Base-by-base conservation (phyloP, 2,797 vertebrate species). In the Manis javanica region DNA sequence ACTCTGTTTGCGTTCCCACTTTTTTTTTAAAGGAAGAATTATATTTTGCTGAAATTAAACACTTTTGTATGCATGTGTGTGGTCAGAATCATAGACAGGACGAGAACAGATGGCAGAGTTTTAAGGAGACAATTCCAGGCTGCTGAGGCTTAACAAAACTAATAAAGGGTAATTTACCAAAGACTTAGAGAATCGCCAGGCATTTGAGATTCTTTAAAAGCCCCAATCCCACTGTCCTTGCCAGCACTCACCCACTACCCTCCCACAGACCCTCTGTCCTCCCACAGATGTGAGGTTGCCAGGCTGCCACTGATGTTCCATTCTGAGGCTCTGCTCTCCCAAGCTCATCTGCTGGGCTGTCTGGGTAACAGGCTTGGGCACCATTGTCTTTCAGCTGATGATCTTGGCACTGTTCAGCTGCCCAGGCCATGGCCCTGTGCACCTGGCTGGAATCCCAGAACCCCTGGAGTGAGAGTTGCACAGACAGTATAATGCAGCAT, bases 141-240 rank as follows among this genome's bases (percentile, higher is more conserved):
- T 4, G 13, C 46, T 12, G 72, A 92, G 82, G 69, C 84, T 96
- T 96, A 95, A 92, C 95, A 96, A 91, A 93, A 74, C 93, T 91
- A 92, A 97, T 96, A 66, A 97, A 98, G 92, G 74, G 91, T 89
- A 97, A 97, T 97, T 97, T 97, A 89, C 83, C 87, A 84, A 94
- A 91, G 96, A 77, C 91, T 91, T 74, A 66, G 88, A 94, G 92
- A 96, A 86, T 88, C 97, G 93, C 23, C 1, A 77, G 91, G 59
- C 83, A 46, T 51, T 34, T 72, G 83, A 87, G 88, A 91, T 78
- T 55, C 34, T 87, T 89, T 61, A n/a, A n/a, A n/a, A n/a, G n/a
- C n/a, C n/a, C 69, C 42, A 53, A 51, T 14, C 69, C 51, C 89
- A 19, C 59, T 39, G 55, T 4, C 26, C n/a, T 53, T 91, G 92